Evolutionary conservation across 2,113 vertebrate species (phyloP).

Genomic region (Austrofundulus limnaeus): DNA sequence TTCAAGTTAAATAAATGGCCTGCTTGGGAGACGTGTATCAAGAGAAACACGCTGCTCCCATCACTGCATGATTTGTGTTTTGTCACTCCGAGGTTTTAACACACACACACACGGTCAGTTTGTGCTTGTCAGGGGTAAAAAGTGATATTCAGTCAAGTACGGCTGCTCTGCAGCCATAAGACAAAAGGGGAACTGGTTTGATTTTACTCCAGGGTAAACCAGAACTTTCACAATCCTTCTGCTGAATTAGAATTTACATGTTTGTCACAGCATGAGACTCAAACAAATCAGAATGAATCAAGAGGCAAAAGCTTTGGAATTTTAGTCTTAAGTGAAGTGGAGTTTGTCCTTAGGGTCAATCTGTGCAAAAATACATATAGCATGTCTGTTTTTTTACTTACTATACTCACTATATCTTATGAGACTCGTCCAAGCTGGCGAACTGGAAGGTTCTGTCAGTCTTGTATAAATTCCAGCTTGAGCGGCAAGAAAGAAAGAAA

Average conservation of each 20-base stretch:
- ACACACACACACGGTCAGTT: slow-evolving; percentile 23
- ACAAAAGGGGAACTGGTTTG: slow-evolving; percentile 62
- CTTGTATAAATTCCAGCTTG: slow-evolving; percentile 59
- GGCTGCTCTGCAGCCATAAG: slow-evolving; percentile 61
- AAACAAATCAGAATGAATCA: slow-evolving; percentile 56
- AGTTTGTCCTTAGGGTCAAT: slow-evolving; percentile 28
- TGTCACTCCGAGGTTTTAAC: slow-evolving; percentile 38
- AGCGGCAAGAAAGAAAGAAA: slow-evolving; percentile 33
- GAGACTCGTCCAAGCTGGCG: slow-evolving; percentile 60
- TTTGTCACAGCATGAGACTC: slow-evolving; percentile 53
- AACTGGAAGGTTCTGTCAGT: slow-evolving; percentile 58
- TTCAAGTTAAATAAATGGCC: slow-evolving; percentile 32
- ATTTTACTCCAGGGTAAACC: slow-evolving; percentile 63
- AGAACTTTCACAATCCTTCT: slow-evolving; percentile 62
- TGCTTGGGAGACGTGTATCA: slow-evolving; percentile 29
- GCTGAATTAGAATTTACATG: slow-evolving; percentile 66
- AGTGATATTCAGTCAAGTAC: slow-evolving; percentile 53
- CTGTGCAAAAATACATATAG: slow-evolving; percentile 55
- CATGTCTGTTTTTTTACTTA: slow-evolving; percentile 23
- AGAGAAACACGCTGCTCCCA: slow-evolving; percentile 8
- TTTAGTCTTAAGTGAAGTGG: slow-evolving; percentile 52
- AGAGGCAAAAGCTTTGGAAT: slow-evolving; percentile 24
- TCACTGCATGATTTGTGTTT: slow-evolving; percentile 33
- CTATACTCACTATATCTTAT: slow-evolving; percentile 29
- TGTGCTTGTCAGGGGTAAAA: slow-evolving; percentile 47